phyloP scores from a whole-genome alignment of 2,113 vertebrate genomes.

The Suncus etruscus region DNA sequence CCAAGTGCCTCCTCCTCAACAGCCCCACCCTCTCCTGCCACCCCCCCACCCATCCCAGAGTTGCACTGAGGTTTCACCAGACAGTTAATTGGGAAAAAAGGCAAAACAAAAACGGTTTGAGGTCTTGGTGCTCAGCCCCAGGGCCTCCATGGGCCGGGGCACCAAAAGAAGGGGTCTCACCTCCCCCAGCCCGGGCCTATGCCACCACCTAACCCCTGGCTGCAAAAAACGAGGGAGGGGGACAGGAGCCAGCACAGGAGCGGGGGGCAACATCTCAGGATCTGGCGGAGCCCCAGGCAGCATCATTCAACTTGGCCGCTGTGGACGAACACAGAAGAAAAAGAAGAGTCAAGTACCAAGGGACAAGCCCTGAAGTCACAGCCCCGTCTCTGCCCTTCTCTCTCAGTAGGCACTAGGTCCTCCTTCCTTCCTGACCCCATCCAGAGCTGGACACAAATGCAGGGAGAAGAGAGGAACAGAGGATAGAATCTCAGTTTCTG shows the following conservation, averaged over 20 bases:
- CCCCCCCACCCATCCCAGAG: constrained; percentile 49
- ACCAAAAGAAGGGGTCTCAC: constrained; percentile 78
- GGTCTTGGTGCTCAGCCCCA: constrained; percentile 82
- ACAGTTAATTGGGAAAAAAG: constrained; percentile 76
- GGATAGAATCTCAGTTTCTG: background rate
- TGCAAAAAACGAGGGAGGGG: constrained; percentile 77
- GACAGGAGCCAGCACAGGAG: constrained; percentile 81
- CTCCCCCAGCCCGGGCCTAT: constrained; percentile 75
- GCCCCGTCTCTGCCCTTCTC: constrained; percentile 30
- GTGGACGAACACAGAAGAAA: constrained; percentile 80
- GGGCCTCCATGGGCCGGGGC: constrained; percentile 82
- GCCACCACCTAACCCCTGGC: constrained; percentile 81
- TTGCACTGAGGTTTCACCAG: constrained; percentile 71
- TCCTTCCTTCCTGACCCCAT: too few species aligned
- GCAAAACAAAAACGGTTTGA: constrained; percentile 75
- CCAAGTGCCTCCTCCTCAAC: background rate
- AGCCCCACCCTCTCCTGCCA: constrained; percentile 47
- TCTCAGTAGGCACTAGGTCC: too few species aligned
- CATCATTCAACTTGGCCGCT: constrained; percentile 84
- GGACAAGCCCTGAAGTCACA: constrained; percentile 46
- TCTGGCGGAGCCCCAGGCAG: constrained; percentile 82
- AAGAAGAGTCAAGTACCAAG: constrained; percentile 79
- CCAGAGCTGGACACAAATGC: background rate
- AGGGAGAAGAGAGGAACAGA: background rate
- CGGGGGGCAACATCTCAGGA: constrained; percentile 78